Evolutionary conservation across 2,113 vertebrate genomes (phyloP), one percentile per base, ranked within the genome.

Genomic region (Argyrosomus japonicus): DNA sequence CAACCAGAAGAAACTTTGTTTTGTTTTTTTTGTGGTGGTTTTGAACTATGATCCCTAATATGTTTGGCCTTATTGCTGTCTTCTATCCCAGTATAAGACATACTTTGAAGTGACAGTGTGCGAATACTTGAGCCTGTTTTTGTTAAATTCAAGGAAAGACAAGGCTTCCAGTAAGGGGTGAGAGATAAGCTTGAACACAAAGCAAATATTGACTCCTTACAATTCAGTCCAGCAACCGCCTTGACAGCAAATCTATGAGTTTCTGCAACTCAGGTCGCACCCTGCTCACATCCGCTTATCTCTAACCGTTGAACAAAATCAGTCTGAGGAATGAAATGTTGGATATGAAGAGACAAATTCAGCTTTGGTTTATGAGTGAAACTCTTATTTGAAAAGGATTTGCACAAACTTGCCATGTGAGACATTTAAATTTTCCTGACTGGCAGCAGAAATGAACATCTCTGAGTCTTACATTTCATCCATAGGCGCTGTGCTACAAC

Each of bases 241-340:
- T 7, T 75, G 85, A 84, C 78, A 89, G 77, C 27, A 84, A 87
- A 86, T 77, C 84, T 21, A 50, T 83, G 48, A 18, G 36, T 32
- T 69, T 29, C 50, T 69, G 4, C 50, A 51, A 62, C 57, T 81
- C 12, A 18, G 60, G 29, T 75, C 32, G 3, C 19, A 29, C 14
- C 71, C 63, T 21, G 15, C 32, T 76, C 18, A 23, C 36, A 71
- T 57, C 11, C 27, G 14, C 32, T 40, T 27, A 60, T 70, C 79
- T 65, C 17, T 47, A 8, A 6, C 17, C 25, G 21, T 6, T 17
- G 18, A 50, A 15, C 21, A 8, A 68, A 23, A 61, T 58, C 51
- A 50, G 32, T 25, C 1, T 2, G 0, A 1, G 45, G 27, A 78
- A 13, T 53, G 53, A 29, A 58, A 19, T 32, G 29, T 18, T 45